Base-by-base conservation (phyloP, 2,113 vertebrate species). In the Bettongia penicillata region DNA sequence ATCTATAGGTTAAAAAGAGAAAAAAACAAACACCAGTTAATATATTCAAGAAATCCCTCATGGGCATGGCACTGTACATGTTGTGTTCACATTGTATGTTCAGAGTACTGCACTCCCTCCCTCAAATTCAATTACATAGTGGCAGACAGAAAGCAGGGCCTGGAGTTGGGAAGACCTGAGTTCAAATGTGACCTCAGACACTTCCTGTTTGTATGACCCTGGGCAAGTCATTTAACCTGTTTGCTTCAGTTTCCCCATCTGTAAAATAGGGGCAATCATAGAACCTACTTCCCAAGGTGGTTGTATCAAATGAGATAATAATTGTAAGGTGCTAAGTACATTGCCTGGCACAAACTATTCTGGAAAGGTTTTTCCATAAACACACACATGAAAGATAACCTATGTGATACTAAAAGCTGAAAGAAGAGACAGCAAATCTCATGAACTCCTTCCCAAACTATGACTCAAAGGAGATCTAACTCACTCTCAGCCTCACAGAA, bases 1-100 rank as follows among this genome's bases (percentile, higher is more conserved):
- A 99, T 99, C 99, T 99, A 98, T 95, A 91, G 95, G 52, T 97
- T 89, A 53, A 91, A 96, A 97, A 37, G 96, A 37, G 96, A 61
- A 61, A 61, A 61, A 10, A 91, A 43, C 43, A 51, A 77, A 91
- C 77, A 61, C 10, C 31, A 22, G 2, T 94, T 28, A 97, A 26
- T 23, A 37, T 0, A 22, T 37, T 84, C 10, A 61, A 57, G 43
- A 90, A 61, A 68, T 47, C 8, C 0, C 6, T 89, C 53, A 48
- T 89, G 5, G 16, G 19, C 52, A 43, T 53, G 53, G 52, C 8
- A 95, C 8, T 90, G 53, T 8, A 91, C 84, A 89, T 77, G 89
- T 92, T 90, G 50, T 77, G 48, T 93, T 77, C n/a, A 53, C 4
- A 26, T 10, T 48, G 11, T 23, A 93, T 2, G 1, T 77, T 77